Percentiles rank a stretch among this genome's conserved stretches.
phyloP scores from a whole-genome alignment of 2,888 invertebrate species.

The Lymantria monacha region DNA sequence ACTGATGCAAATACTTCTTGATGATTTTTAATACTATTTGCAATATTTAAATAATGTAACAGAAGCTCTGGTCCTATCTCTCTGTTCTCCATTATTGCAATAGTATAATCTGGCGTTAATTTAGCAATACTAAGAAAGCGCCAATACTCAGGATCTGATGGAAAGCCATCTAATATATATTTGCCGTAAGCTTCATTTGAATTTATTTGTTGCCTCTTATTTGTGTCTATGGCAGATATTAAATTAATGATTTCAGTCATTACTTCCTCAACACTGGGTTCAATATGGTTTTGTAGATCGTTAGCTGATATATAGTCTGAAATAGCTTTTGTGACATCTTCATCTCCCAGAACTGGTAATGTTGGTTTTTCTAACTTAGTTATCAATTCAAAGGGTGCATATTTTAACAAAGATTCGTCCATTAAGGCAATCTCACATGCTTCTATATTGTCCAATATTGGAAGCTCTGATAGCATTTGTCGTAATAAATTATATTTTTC shows the following conservation, averaged over 20 bases:
- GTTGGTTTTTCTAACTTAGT: conserved; percentile 43
- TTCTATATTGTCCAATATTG: conserved; percentile 52
- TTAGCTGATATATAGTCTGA: conserved; percentile 55
- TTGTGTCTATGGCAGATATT: conserved; percentile 59
- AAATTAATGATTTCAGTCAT: conserved; percentile 58
- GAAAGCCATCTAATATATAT: conserved; percentile 84
- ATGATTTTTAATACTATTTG: conserved; percentile 47
- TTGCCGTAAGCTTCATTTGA: conserved; percentile 63
- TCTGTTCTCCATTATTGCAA: conserved; percentile 78
- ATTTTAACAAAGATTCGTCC: conserved; percentile 43
- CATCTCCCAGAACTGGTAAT: conserved; percentile 68
- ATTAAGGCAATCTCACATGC: conserved; percentile 42
- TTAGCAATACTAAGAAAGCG: conserved; percentile 61
- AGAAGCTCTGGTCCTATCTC: conserved; percentile 59
- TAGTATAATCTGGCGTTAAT: conserved; percentile 78
- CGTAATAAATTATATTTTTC: conserved; percentile 20
- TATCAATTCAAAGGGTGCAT: conserved; percentile 61
- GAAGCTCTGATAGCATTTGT: conserved; percentile 43
- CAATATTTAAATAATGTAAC: conserved; percentile 58
- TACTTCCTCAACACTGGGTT: conserved; percentile 66
- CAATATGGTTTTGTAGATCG: conserved; percentile 65
- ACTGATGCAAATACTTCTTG: conserved; percentile 48
- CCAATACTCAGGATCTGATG: conserved; percentile 75
- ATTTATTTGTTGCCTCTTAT: conserved; percentile 44
- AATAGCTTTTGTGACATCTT: conserved; percentile 69